phyloP scores from a whole-genome alignment of 2,113 vertebrate species.

The Neomonachus schauinslandi region DNA sequence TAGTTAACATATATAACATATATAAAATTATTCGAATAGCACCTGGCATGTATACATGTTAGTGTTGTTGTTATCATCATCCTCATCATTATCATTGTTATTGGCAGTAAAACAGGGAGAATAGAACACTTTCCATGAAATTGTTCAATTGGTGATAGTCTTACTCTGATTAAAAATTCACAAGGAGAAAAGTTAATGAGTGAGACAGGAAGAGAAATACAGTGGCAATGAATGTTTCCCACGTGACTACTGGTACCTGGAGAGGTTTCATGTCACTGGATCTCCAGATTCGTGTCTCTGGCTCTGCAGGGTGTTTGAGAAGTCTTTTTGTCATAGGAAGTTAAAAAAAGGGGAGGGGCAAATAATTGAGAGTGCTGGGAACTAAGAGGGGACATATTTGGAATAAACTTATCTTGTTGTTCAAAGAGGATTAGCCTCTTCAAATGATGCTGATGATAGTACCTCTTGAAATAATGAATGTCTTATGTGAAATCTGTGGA shows the following conservation, averaged over 20 bases:
- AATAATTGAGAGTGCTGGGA: background rate
- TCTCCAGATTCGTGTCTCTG: background rate
- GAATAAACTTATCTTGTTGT: background rate
- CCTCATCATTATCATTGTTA: background rate
- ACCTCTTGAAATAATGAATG: background rate
- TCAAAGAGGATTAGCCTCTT: background rate
- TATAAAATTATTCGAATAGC: background rate
- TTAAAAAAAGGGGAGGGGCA: background rate
- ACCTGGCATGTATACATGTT: background rate
- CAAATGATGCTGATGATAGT: background rate
- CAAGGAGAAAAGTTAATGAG: background rate
- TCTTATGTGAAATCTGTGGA: background rate
- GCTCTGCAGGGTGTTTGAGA: background rate
- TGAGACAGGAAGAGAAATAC: background rate
- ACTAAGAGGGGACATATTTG: background rate
- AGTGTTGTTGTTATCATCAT: background rate
- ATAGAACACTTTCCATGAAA: background rate
- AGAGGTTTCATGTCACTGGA: background rate
- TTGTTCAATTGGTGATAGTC: background rate
- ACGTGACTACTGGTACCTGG: background rate
- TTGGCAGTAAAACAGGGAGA: background rate
- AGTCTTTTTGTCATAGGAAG: background rate
- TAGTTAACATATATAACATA: background rate
- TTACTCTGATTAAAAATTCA: background rate
- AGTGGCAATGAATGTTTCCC: background rate